Evolutionary conservation across 2,888 invertebrate species (phyloP).

Genomic region (Drosophila ezoana): DNA sequence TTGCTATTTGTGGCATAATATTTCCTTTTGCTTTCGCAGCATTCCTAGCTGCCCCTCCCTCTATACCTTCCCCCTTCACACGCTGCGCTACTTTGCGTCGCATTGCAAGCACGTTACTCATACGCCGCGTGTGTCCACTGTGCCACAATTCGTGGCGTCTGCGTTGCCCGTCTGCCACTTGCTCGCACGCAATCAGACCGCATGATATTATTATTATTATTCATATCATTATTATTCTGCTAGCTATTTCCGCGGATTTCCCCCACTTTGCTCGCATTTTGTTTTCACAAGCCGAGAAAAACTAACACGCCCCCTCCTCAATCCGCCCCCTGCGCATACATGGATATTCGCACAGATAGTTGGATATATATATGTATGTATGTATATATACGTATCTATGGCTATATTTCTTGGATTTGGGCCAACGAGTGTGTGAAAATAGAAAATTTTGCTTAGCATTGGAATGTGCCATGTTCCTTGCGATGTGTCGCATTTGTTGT

Average conservation of each 20-base stretch:
- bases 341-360: slow-evolving; percentile 53
- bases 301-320: background rate
- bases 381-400: slow-evolving; percentile 22
- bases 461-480: slow-evolving; percentile 74
- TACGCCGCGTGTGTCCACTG: slow-evolving; percentile 54
- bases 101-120: slow-evolving; percentile 57
- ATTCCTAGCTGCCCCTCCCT: background rate
- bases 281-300: slow-evolving; percentile 25
- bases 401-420: slow-evolving; percentile 79
- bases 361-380: slow-evolving; percentile 26
- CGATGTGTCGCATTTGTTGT: slow-evolving; percentile 49
- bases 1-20: slow-evolving; percentile 7
- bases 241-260: slow-evolving; percentile 63
- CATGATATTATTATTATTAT: slow-evolving; percentile 43
- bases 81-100: slow-evolving; percentile 1
- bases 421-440: slow-evolving; percentile 80
- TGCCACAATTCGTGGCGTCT: slow-evolving; percentile 25
- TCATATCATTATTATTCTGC: slow-evolving; percentile 39
- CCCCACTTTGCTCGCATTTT: slow-evolving; percentile 41
- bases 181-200: slow-evolving; percentile 36
- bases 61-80: slow-evolving; percentile 5
- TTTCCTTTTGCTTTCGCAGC: slow-evolving; percentile 21
- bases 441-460: slow-evolving; percentile 76
- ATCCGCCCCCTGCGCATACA: background rate
- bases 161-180: slow-evolving; percentile 11